Evolutionary conservation across 2,113 vertebrate species (phyloP).

Genomic region (Chiloscyllium plagiosum): DNA sequence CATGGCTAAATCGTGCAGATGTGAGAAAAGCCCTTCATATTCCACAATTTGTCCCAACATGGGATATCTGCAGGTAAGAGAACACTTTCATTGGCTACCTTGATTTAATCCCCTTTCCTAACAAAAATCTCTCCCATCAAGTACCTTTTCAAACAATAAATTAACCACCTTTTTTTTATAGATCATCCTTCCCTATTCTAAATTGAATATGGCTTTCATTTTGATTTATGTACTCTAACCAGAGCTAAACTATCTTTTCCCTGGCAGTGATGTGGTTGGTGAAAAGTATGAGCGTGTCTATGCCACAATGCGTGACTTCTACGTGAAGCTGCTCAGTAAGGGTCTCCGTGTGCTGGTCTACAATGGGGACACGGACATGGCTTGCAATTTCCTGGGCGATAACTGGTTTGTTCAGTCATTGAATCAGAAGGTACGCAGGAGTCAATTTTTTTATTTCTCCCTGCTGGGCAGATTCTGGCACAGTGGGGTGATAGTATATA

Average conservation of each 20-base stretch:
- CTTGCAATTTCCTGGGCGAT: slow-evolving; percentile 66
- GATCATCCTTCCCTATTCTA: background rate
- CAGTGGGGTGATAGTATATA: background rate
- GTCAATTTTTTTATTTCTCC: no score
- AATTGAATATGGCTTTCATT: background rate
- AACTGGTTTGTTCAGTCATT: slow-evolving; percentile 65
- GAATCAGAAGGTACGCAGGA: slow-evolving; percentile 47
- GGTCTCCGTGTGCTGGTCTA: slow-evolving; percentile 58
- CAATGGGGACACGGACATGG: slow-evolving; percentile 68
- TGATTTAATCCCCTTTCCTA: background rate
- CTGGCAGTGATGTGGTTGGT: slow-evolving; percentile 51
- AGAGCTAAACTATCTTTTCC: background rate
- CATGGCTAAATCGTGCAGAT: slow-evolving; percentile 60
- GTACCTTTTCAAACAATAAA: background rate
- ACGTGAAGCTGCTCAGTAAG: slow-evolving; percentile 56
- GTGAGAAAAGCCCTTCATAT: slow-evolving; percentile 65
- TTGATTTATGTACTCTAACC: background rate
- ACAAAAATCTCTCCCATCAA: background rate
- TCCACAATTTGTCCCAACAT: slow-evolving; percentile 52
- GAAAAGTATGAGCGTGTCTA: slow-evolving; percentile 47
- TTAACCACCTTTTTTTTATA: no score
- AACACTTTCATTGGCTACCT: background rate
- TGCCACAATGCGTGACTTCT: slow-evolving; percentile 50
- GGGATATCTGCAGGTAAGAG: slow-evolving; percentile 62
- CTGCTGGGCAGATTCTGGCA: background rate